Conservation (phyloP, 2,113 vertebrate genomes). For the Nycticryphes semicollaris region DNA sequence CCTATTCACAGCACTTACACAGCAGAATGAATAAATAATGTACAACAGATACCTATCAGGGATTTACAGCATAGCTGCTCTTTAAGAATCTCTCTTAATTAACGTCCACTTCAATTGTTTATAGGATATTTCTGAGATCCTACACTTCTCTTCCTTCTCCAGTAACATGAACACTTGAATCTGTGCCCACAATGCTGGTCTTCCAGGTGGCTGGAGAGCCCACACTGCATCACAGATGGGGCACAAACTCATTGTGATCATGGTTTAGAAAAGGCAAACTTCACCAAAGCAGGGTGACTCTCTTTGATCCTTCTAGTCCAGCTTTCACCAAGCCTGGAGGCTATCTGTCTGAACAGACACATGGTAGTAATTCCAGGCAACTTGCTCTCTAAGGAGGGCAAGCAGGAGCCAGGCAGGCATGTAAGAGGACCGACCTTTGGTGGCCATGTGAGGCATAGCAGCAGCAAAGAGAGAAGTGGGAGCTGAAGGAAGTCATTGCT, state of each 20-base stretch:
- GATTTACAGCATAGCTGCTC: background rate
- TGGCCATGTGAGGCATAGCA: background rate
- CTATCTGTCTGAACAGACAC: background rate
- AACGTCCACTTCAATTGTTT: background rate
- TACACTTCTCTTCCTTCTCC: background rate
- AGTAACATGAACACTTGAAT: background rate
- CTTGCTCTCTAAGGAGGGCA: background rate
- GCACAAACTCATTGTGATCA: background rate
- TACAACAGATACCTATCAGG: background rate
- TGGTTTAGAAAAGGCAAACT: background rate
- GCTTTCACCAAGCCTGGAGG: background rate
- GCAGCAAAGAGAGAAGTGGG: background rate
- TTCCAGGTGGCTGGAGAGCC: background rate
- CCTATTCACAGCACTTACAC: background rate
- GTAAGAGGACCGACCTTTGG: background rate
- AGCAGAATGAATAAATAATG: background rate
- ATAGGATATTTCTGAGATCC: background rate
- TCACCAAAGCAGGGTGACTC: background rate
- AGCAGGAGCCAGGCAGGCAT: background rate
- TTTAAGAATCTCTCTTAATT: background rate
- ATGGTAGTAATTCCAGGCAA: background rate
- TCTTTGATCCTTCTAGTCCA: background rate
- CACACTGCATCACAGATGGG: background rate
- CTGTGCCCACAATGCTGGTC: background rate
- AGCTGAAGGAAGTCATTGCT: background rate